Evolutionary conservation across 2,888 invertebrate genomes (phyloP).

Genomic region (Cataglyphis livida): DNA sequence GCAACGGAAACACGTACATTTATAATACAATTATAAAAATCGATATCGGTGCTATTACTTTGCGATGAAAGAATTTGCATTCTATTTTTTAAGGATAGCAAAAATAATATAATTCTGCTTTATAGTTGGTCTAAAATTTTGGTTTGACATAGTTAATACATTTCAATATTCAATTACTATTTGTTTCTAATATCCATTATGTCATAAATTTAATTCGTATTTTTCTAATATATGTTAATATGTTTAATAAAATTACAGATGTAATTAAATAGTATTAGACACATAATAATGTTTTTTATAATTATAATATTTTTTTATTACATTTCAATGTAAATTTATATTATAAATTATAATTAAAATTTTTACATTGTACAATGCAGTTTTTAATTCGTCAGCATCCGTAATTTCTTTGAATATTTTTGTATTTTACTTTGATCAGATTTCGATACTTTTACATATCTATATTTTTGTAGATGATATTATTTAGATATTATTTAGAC

Average conservation of each 20-base stretch:
- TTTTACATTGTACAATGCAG: background rate
- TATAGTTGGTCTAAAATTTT: background rate
- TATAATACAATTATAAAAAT: constrained; percentile 66
- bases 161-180: background rate
- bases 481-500: constrained; percentile 43
- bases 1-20: constrained; percentile 54
- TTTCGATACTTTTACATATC: background rate
- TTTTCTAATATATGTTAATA: background rate
- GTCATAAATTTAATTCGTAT: background rate
- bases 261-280: background rate
- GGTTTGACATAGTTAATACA: background rate
- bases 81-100: background rate
- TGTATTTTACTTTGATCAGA: background rate
- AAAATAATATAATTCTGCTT: background rate
- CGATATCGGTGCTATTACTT: background rate
- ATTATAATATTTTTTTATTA: background rate
- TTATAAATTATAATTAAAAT: background rate
- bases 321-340: background rate
- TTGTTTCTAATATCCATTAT: background rate
- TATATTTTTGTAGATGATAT: background rate
- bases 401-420: background rate
- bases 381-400: background rate
- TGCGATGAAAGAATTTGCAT: background rate
- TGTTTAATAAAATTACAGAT: background rate
- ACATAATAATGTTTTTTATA: background rate